phyloP scores from a whole-genome alignment of 1,140 invertebrate genomes.

The Protaetia brevitarsis region DNA sequence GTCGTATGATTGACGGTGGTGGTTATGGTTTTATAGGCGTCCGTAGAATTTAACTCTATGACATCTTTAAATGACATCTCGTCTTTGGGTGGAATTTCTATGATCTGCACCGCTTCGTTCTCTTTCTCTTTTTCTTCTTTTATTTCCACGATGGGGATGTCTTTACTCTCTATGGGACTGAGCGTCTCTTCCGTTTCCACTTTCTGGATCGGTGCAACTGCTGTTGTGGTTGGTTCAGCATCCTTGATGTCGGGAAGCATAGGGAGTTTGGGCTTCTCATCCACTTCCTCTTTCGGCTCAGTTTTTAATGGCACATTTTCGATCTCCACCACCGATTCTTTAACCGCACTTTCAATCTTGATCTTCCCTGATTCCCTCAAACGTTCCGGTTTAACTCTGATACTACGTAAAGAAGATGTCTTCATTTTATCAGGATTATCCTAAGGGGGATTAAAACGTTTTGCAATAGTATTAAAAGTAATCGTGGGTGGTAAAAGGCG shows the following conservation, averaged over 20 bases:
- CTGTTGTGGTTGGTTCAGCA: conserved; percentile 37
- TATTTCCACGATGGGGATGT: conserved; percentile 49
- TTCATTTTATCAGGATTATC: conserved; percentile 44
- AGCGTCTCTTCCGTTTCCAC: conserved; percentile 44
- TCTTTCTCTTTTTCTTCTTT: conserved; percentile 49
- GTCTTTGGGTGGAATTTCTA: conserved; percentile 49
- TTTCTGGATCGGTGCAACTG: conserved; percentile 34
- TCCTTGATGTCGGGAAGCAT: conserved; percentile 28
- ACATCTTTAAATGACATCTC: conserved; percentile 61
- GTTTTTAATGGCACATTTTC: conserved; percentile 22
- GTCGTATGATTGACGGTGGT: background rate
- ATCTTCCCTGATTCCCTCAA: conserved; percentile 10
- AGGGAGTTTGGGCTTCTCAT: background rate
- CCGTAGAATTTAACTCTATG: conserved; percentile 58
- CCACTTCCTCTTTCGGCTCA: conserved; percentile 26
- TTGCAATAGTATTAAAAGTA: no score
- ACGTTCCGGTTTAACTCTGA: conserved; percentile 61
- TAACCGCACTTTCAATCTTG: background rate
- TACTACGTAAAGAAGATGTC: conserved; percentile 56
- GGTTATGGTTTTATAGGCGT: conserved; percentile 15
- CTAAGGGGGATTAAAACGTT: conserved; percentile 23
- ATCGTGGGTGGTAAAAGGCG: no score
- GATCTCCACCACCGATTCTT: conserved; percentile 7
- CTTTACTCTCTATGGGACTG: conserved; percentile 54
- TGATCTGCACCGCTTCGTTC: conserved; percentile 25